Evolutionary conservation across 2,888 invertebrate species (phyloP).

Genomic region (Drosophila aldrichi): DNA sequence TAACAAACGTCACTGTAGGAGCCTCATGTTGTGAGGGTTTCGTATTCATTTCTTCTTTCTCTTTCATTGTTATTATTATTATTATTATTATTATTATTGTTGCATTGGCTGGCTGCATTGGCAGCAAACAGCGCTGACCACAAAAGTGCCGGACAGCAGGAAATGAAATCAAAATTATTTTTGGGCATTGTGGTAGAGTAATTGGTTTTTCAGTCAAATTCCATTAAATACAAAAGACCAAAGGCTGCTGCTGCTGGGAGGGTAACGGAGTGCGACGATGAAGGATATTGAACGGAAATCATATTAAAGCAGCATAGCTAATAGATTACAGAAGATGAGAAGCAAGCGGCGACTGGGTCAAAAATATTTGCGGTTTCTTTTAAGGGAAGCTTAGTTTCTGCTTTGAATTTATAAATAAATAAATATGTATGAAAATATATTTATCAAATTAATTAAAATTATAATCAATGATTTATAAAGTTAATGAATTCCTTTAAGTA

Average conservation of each 20-base stretch:
- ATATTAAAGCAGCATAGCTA: constrained; percentile 6
- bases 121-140: constrained; percentile 54
- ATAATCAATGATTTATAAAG: too few relatives aligned
- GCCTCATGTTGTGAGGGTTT: constrained; percentile 37
- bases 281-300: constrained; percentile 43
- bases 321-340: not conserved
- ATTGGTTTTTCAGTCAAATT: constrained; percentile 74
- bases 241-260: not conserved
- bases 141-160: constrained; percentile 64
- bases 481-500: too few relatives aligned
- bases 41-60: constrained; percentile 23
- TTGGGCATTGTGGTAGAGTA: constrained; percentile 73
- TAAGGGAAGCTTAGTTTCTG: not conserved
- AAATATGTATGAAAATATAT: too few relatives aligned
- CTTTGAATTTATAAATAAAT: too few relatives aligned
- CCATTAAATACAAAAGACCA: constrained; percentile 24
- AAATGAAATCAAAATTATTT: constrained; percentile 75
- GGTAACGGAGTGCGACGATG: not conserved
- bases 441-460: too few relatives aligned
- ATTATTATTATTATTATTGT: constrained; percentile 43
- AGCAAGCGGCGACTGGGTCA: not conserved
- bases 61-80: constrained; percentile 26
- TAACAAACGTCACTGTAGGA: constrained; percentile 55
- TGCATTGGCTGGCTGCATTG: constrained; percentile 48
- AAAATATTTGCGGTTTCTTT: not conserved